Base-by-base conservation (phyloP, 2,888 invertebrate species). In the Drosophila subquinaria region DNA sequence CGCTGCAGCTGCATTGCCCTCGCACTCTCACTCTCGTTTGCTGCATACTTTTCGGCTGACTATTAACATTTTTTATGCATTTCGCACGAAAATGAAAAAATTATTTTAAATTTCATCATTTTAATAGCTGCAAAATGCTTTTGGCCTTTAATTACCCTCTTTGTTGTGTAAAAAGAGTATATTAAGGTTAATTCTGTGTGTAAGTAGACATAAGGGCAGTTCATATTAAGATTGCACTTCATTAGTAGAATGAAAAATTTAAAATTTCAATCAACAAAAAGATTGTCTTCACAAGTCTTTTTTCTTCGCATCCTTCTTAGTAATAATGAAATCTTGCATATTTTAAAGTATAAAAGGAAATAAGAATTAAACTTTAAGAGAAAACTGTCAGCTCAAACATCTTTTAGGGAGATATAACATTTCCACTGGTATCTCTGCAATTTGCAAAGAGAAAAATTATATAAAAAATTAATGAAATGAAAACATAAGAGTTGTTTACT, bases 61-160 rank as follows among this genome's bases (percentile, higher is more conserved):
- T 57, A 57, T 66, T 73, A 55, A 73, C 63, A 70, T 65, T 71
- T 70, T 69, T 67, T 65, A 61, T 63, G 67, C 70, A 69, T 64
- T 56, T 38, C 56, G 33, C 15, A 23, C 11, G 67, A 69, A 51
- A 67, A 42, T 13, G 48, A 56, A 55, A 33, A 48, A 64, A 61
- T 51, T 36, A 62, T 66, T 70, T 73, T 78, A 51, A 53, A 80
- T 64, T 76, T 71, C 62, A 61, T 36, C 42, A 60, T 77, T 69
- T 79, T 81, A 73, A 85, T 76, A 73, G 75, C 69, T 48, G 35
- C 43, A 76, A 75, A 78, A 69, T 78, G 17, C 50, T 50, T 50
- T 35, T 23, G 38, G 38, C 13, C 78, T 73, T 82, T 85, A 82
- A 85, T 85, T 76, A 73, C 70, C 51, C 69, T 80, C 59, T 56